These are phyloP conservation scores for Actinernus sp. DNA, from an alignment of 92 coral and sea anemone species.

Conservation along the genomic window DNA sequence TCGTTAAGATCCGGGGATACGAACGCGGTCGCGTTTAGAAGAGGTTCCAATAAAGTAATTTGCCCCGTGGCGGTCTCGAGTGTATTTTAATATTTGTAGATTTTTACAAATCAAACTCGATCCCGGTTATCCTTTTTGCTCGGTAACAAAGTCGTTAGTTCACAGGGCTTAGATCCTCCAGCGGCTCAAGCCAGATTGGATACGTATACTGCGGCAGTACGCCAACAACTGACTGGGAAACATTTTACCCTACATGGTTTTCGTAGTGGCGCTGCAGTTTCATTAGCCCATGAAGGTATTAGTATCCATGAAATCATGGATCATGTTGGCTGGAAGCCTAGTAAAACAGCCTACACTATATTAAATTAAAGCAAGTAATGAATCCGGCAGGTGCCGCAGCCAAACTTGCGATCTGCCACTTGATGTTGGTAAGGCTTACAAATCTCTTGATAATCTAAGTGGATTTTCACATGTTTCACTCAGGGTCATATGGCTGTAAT, in stretches of 20 bases:
- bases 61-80: neutral
- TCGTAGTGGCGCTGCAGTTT: no score
- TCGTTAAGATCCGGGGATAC: no score
- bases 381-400: neutral
- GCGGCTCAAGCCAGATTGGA: no score
- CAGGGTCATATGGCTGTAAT: neutral
- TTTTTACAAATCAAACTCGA: no score
- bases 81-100: no score
- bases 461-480: neutral
- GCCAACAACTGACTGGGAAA: no score
- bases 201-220: no score
- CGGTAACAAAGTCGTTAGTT: neutral
- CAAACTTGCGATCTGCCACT: neutral
- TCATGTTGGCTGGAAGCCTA: slow-evolving; percentile 8
- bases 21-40: neutral
- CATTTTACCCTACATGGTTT: no score
- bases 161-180: no score
- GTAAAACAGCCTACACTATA: slow-evolving; percentile 5
- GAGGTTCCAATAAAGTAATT: neutral
- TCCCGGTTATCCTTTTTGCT: neutral
- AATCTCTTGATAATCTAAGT: neutral
- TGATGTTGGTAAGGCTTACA: neutral
- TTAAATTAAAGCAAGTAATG: no score
- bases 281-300: no score
- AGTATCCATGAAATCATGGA: no score